Percentiles rank a stretch among this genome's conserved stretches.
phyloP scores from a whole-genome alignment of 2,797 vertebrate species.

The Poliocrania exsul region DNA sequence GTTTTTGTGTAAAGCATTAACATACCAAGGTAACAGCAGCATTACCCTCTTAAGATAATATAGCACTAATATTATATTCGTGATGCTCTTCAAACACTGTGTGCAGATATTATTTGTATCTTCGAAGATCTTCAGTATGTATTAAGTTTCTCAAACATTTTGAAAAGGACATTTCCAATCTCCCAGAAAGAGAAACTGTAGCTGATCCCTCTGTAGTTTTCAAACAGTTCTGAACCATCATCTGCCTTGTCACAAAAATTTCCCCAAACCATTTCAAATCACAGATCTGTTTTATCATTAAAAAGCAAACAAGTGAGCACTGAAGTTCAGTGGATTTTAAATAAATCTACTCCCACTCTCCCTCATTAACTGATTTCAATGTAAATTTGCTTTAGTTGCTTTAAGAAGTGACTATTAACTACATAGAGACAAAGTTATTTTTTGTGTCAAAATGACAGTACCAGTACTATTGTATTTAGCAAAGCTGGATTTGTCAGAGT shows the following conservation, averaged over 20 bases:
- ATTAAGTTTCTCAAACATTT: neutral
- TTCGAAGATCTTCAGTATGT: neutral
- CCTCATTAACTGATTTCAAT: slow-evolving; percentile 37
- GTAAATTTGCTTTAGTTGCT: slow-evolving; percentile 36
- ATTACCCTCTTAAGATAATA: neutral
- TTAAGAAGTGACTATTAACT: slow-evolving; percentile 32
- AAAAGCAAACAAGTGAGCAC: slow-evolving; percentile 33
- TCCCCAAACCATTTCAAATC: slow-evolving; percentile 5
- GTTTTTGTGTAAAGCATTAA: neutral
- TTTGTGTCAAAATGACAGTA: slow-evolving; percentile 25
- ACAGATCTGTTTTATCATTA: slow-evolving; percentile 1
- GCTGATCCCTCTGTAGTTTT: neutral
- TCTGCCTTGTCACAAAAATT: neutral
- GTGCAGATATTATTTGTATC: neutral
- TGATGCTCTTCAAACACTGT: neutral
- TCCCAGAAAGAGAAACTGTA: neutral
- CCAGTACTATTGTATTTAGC: neutral
- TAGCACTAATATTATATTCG: neutral
- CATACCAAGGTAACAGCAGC: neutral
- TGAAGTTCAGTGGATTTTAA: slow-evolving; percentile 30
- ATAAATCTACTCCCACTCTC: slow-evolving; percentile 42
- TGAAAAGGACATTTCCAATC: neutral
- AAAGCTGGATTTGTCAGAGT: neutral
- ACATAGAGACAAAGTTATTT: neutral
- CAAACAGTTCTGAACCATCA: neutral